Evolutionary conservation across 2,888 invertebrate genomes (phyloP).

Genomic region (Stenurella melanura): DNA sequence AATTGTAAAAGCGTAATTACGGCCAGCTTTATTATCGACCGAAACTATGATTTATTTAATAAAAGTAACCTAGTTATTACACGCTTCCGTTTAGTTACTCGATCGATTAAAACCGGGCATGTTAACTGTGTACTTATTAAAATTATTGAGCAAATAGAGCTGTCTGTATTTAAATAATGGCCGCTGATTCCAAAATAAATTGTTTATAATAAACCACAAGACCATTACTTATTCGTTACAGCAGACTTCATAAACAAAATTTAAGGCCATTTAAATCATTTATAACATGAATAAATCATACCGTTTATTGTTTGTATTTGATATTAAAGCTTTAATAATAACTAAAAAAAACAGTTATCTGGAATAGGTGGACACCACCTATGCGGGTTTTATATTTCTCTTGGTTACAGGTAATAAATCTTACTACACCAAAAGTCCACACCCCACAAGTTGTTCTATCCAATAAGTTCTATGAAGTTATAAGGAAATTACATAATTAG

Average conservation of each 20-base stretch:
- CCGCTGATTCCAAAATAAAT: neutral
- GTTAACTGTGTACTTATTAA: conserved; percentile 1
- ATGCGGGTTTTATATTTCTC: conserved; percentile 6
- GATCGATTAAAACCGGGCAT: neutral
- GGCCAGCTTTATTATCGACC: neutral
- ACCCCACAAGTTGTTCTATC: too few relatives aligned
- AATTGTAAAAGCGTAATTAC: conserved; percentile 16
- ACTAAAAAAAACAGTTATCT: conserved; percentile 14
- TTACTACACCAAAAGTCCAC: too few relatives aligned
- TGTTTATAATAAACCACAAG: conserved; percentile 17
- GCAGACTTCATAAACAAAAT: conserved; percentile 7
- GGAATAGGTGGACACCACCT: neutral
- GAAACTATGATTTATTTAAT: conserved; percentile 8
- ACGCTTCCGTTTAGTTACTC: conserved; percentile 10
- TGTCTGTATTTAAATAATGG: conserved; percentile 13
- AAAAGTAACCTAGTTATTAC: conserved; percentile 14
- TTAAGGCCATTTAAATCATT: conserved; percentile 14
- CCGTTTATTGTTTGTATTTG: conserved; percentile 18
- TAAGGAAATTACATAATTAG: too few relatives aligned
- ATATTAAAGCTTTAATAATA: conserved; percentile 3
- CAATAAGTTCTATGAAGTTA: too few relatives aligned
- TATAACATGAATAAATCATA: conserved; percentile 14
- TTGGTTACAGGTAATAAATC: neutral
- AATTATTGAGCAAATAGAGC: conserved; percentile 13
- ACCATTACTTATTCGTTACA: conserved; percentile 10